These are phyloP conservation scores for Ciconia stormi DNA, from an alignment of 2,113 vertebrate species.

Conservation along the genomic window DNA sequence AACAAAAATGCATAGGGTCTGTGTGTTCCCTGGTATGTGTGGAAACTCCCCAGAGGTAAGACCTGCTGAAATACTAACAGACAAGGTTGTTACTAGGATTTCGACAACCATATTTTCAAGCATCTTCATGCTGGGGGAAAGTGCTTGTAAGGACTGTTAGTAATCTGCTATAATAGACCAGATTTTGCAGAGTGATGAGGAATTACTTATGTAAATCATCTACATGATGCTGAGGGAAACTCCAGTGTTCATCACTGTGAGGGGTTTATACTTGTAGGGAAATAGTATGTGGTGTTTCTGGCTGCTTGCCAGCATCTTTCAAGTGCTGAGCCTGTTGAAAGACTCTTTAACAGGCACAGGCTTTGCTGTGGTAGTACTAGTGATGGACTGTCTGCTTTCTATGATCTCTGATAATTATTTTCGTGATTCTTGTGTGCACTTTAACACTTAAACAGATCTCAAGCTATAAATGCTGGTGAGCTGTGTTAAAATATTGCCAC, in stretches of 20 bases:
- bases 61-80: neutral
- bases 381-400: neutral
- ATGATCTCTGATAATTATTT: neutral
- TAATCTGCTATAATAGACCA: neutral
- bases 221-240: neutral
- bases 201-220: neutral
- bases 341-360: neutral
- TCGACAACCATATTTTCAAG: neutral
- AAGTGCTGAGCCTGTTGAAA: neutral
- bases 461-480: neutral
- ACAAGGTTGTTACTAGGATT: neutral
- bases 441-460: neutral
- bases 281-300: neutral
- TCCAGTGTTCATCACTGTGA: neutral
- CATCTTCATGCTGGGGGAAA: neutral
- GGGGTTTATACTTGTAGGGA: neutral
- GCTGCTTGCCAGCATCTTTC: neutral
- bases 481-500: neutral
- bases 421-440: neutral
- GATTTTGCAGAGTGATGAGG: neutral
- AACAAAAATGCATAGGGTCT: neutral
- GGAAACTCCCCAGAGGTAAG: neutral
- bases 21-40: neutral
- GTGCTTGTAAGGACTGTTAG: neutral
- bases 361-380: conserved; percentile 6